Conservation (phyloP, 2,113 vertebrate species). For the Oenanthe melanoleuca region DNA sequence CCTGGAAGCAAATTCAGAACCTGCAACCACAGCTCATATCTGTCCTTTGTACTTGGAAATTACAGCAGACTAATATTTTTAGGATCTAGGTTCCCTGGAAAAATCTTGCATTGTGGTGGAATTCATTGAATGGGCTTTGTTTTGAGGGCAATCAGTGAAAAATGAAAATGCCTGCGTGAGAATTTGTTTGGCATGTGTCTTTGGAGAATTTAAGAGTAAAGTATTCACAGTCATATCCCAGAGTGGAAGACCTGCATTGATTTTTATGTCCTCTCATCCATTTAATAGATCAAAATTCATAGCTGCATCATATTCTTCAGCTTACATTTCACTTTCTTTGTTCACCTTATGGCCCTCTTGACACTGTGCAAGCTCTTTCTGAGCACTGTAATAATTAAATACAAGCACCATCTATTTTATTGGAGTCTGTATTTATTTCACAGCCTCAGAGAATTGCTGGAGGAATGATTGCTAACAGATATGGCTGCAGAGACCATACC, state of each 20-base stretch:
- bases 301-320: not conserved
- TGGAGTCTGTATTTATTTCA: constrained; percentile 35
- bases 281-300: not conserved
- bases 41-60: not conserved
- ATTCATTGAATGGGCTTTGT: not conserved
- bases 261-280: not conserved
- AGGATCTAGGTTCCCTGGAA: not conserved
- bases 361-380: not conserved
- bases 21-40: not conserved
- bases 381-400: not conserved
- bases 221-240: not conserved
- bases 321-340: constrained; percentile 3
- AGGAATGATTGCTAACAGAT: constrained; percentile 43
- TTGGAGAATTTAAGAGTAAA: not conserved
- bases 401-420: constrained; percentile 26
- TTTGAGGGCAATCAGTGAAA: not conserved
- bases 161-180: not conserved
- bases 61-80: not conserved
- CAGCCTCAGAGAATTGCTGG: not conserved
- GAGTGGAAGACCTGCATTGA: not conserved
- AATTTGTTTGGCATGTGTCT: not conserved
- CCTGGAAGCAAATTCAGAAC: not conserved
- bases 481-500: not conserved
- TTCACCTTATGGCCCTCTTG: constrained; percentile 5
- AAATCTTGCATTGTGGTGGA: not conserved